These are phyloP conservation scores for Diploptera punctata DNA, from an alignment of 2,888 invertebrate species.

Conservation along the genomic window DNA sequence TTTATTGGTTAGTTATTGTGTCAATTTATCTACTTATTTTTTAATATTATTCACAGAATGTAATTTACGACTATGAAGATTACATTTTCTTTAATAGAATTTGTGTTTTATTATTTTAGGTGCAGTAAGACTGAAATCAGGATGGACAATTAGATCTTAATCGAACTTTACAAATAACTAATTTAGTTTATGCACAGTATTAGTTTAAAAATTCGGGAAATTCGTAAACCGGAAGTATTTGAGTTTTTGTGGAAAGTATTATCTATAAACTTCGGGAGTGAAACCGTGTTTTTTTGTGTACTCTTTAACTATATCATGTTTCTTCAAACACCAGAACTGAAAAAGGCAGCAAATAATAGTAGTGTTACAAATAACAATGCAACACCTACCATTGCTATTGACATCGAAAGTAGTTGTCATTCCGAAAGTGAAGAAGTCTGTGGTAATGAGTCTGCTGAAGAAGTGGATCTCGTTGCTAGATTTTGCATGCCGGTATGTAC, in stretches of 20 bases:
- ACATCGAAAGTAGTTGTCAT: slow-evolving; percentile 26
- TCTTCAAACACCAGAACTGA: slow-evolving; percentile 31
- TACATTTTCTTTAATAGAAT: background rate
- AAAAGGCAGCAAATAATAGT: slow-evolving; percentile 22
- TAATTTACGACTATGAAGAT: background rate
- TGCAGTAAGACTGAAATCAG: slow-evolving; percentile 19
- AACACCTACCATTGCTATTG: slow-evolving; percentile 29
- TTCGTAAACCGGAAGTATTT: background rate
- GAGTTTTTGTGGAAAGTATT: background rate
- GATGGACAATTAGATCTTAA: slow-evolving; percentile 3
- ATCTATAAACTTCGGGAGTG: background rate
- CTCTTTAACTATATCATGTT: slow-evolving; percentile 14
- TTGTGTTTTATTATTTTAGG: slow-evolving; percentile 10
- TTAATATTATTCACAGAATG: background rate
- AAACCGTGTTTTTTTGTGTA: background rate
- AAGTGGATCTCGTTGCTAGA: slow-evolving; percentile 59
- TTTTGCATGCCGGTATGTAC: slow-evolving; percentile 62
- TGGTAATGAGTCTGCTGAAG: slow-evolving; percentile 45
- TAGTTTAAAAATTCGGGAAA: background rate
- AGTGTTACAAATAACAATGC: slow-evolving; percentile 32
- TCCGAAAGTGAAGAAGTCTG: background rate
- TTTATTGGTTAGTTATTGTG: too few species aligned
- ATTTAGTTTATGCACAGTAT: slow-evolving; percentile 21
- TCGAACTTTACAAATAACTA: background rate
- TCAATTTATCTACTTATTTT: background rate